Percentiles rank a stretch among this genome's conserved stretches.
phyloP scores from a whole-genome alignment of 2,113 vertebrate genomes.

The Hemichromis elongatus region DNA sequence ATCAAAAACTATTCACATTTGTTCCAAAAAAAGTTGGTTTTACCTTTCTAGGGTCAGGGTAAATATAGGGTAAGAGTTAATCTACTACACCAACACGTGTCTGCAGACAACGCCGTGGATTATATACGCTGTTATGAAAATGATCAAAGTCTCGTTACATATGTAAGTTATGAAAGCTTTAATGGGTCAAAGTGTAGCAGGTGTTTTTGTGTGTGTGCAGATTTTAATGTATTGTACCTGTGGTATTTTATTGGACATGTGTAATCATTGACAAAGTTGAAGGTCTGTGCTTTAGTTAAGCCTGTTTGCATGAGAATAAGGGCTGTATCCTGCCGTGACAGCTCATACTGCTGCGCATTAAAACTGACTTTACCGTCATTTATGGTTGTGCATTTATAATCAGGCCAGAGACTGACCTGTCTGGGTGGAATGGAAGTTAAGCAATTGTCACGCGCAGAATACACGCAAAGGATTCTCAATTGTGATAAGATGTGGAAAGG shows the following conservation, averaged over 20 bases:
- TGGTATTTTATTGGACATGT: background rate
- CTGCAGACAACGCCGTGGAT: background rate
- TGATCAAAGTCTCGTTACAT: background rate
- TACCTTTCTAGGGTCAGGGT: background rate
- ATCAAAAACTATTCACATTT: background rate
- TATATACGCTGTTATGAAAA: background rate
- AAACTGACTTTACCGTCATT: background rate
- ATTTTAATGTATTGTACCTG: background rate
- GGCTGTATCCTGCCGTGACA: background rate
- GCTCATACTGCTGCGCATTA: background rate
- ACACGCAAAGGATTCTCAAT: background rate
- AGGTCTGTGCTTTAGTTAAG: background rate
- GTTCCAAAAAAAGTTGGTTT: background rate
- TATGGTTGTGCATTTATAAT: background rate
- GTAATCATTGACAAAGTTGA: constrained; percentile 48
- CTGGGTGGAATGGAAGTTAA: background rate
- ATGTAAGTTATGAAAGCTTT: background rate
- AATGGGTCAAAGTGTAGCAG: background rate
- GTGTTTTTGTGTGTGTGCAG: background rate
- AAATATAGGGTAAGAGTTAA: background rate
- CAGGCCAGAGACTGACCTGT: background rate
- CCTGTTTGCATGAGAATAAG: background rate
- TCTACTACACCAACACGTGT: background rate
- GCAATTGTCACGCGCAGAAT: fast-evolving
- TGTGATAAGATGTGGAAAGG: background rate